Base-by-base conservation (phyloP, 2,797 vertebrate species). In the Falco concolor region DNA sequence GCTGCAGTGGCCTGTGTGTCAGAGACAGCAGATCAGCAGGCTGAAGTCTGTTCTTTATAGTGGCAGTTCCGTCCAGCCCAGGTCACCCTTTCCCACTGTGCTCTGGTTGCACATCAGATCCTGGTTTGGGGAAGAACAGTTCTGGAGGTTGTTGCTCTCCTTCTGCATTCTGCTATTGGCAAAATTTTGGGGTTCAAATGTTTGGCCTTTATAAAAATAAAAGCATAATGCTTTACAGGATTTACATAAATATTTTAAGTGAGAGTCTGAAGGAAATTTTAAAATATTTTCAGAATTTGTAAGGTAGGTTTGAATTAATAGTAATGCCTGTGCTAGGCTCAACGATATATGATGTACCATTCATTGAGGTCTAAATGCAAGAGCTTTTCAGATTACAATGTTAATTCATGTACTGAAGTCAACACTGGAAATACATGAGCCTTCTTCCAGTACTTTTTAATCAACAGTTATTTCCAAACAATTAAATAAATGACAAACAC, bases 401-500 rank as follows among this genome's bases (percentile, higher is more conserved):
- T 65, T 84, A 65, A 91, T 78, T 93, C 34, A 61, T 21, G 22
- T 87, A 13, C 25, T 89, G 73, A 86, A 85, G 34, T 65, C 53
- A 84, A 65, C 81, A 73, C 47, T 86, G 76, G 61, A 87, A 90
- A 91, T 54, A 53, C 44, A 63, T 20, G 23, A 82, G 54, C 70
- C 40, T 91, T 85, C 10, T 63, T 77, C 59, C 83, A 78, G 86
- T 79, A 56, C 24, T 90, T 91, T 87, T 89, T 53, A 90, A 84
- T 90, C 38, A 86, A 56, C 67, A 45, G 80, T 50, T 9, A 64
- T 95, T 95, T 91, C 79, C 68, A 96, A 97, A 90, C 40, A 91
- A 95, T 95, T 90, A 84, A 84, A 96, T 96, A 94, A 91, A 93
- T 79, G 83, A 87, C 59, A 91, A 91, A 82, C 61, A 67, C 44